These are phyloP conservation scores for Equus przewalskii DNA, from an alignment of 2,113 vertebrate genomes.

Conservation along the genomic window DNA sequence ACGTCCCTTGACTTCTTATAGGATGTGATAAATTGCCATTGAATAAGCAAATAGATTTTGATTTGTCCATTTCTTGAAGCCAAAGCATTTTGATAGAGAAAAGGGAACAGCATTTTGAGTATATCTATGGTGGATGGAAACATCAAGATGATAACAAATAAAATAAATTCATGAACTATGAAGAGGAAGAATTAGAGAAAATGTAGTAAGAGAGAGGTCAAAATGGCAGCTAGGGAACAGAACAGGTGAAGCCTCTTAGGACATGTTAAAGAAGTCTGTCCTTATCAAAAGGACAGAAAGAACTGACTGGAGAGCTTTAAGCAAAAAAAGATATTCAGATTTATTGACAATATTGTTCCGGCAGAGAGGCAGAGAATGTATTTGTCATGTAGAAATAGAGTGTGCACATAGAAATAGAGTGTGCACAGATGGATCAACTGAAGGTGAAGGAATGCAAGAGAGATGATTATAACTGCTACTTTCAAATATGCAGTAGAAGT, in stretches of 20 bases:
- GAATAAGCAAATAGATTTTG: background rate
- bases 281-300: background rate
- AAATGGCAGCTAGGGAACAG: background rate
- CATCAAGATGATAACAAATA: no score
- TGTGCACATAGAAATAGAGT: background rate
- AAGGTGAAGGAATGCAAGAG: background rate
- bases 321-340: background rate
- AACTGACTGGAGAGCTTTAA: background rate
- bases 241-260: background rate
- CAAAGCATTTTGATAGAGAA: background rate
- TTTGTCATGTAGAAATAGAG: background rate
- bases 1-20: background rate
- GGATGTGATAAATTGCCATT: background rate
- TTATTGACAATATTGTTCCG: background rate
- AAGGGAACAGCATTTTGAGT: background rate
- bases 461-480: background rate
- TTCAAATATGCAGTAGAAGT: background rate
- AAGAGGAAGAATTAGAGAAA: background rate
- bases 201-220: background rate
- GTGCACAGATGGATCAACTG: background rate
- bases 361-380: background rate
- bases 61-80: background rate
- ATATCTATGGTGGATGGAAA: background rate
- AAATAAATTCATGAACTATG: background rate
- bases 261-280: background rate